Conservation (phyloP, 2,888 invertebrate species). For the Odontothrips loti region DNA sequence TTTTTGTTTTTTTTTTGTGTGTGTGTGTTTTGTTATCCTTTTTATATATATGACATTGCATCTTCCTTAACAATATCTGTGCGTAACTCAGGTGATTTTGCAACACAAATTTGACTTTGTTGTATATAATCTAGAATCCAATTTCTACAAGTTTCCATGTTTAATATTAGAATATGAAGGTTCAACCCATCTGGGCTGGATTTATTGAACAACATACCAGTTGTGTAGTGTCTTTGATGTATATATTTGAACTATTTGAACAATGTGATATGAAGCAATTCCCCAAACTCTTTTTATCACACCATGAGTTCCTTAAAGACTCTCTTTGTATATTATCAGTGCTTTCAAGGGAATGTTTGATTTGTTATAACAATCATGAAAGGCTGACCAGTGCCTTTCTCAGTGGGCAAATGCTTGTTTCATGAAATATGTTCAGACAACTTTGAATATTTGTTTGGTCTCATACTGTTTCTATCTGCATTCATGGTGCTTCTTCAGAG, state of each 20-base stretch:
- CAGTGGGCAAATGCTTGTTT: neutral
- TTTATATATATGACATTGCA: neutral
- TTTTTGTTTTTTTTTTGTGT: neutral
- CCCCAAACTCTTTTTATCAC: neutral
- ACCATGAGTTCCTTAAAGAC: neutral
- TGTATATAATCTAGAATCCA: constrained; percentile 4
- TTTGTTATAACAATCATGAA: neutral
- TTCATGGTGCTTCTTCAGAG: neutral
- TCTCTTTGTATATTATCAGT: neutral
- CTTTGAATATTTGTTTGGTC: neutral
- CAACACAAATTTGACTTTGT: constrained; percentile 4
- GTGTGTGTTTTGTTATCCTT: neutral
- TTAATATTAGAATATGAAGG: neutral
- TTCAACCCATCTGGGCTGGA: neutral
- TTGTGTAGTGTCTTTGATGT: neutral
- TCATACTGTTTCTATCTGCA: neutral
- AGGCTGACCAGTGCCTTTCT: neutral
- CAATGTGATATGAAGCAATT: neutral
- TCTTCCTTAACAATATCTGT: neutral
- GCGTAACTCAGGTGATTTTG: neutral
- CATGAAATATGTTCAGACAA: neutral
- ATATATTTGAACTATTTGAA: neutral
- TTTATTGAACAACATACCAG: neutral
- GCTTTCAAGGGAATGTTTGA: neutral
- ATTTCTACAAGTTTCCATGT: constrained; percentile 7